Percentiles rank a stretch among this genome's conserved stretches.
These are phyloP conservation scores for Cordilura impudica DNA, from an alignment of 2,888 invertebrate genomes.

Conservation along the genomic window DNA sequence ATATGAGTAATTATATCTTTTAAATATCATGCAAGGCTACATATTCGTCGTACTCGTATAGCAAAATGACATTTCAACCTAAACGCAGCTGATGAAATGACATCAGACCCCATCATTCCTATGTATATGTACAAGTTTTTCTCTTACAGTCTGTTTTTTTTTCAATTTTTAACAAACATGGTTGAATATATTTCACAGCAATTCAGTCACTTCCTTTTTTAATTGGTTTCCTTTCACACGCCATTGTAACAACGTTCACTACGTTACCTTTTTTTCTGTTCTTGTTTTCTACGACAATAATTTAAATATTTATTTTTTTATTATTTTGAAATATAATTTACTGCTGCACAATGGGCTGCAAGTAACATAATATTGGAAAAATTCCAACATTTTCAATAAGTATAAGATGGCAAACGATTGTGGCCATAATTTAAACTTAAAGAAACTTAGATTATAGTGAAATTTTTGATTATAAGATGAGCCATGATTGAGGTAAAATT, in stretches of 20 bases:
- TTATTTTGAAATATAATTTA: not conserved
- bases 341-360: not conserved
- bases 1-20: too few species aligned
- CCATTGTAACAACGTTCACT: slow-evolving; percentile 61
- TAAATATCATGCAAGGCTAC: slow-evolving; percentile 16
- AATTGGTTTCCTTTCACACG: slow-evolving; percentile 64
- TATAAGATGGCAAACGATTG: too few species aligned
- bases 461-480: too few species aligned
- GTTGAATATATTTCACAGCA: slow-evolving; percentile 37
- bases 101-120: slow-evolving; percentile 33
- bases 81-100: slow-evolving; percentile 47
- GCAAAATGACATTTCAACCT: slow-evolving; percentile 19
- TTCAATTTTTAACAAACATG: slow-evolving; percentile 31
- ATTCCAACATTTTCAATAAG: too few species aligned
- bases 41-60: too few species aligned
- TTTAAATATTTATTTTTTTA: slow-evolving; percentile 15
- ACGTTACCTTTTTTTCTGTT: slow-evolving; percentile 45
- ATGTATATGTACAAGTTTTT: not conserved
- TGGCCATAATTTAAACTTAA: too few species aligned
- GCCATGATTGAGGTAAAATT: too few species aligned
- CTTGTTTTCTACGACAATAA: slow-evolving; percentile 40
- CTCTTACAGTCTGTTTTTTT: not conserved
- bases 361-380: too few species aligned
- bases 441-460: too few species aligned
- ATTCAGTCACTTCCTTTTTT: slow-evolving; percentile 48